Conservation (phyloP, 30 jellyfish, hydroid and myxozoan species). For the Aurelia aurita region DNA sequence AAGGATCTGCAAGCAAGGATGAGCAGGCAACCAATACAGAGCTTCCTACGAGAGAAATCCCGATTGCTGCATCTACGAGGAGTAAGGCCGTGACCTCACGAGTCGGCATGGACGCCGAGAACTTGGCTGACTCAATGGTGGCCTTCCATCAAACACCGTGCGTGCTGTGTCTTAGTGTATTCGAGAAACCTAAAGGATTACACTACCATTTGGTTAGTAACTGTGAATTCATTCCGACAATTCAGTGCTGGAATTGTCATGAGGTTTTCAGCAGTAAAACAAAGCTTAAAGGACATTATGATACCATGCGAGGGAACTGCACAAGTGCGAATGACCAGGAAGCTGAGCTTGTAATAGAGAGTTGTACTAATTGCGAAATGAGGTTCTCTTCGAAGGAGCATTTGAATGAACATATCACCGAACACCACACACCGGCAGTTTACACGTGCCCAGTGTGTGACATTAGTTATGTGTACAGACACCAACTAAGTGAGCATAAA, state of each 20-base stretch:
- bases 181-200: neutral
- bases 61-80: no score
- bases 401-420: neutral
- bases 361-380: neutral
- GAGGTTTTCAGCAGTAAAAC: neutral
- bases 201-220: neutral
- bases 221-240: neutral
- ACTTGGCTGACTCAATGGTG: neutral
- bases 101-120: no score
- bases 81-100: no score
- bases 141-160: neutral
- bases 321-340: neutral
- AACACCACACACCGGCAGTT: no score
- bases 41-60: no score
- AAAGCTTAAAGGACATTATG: constrained; percentile 3
- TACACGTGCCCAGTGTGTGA: neutral
- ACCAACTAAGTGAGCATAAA: no score
- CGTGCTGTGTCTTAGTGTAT: neutral
- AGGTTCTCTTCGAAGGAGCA: neutral
- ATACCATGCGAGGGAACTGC: neutral
- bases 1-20: no score
- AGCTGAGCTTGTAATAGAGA: no score
- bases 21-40: no score
- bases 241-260: constrained; percentile 16
- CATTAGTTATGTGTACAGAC: no score